Conservation (phyloP, 2,113 vertebrate species). For the Desmodus rotundus region DNA sequence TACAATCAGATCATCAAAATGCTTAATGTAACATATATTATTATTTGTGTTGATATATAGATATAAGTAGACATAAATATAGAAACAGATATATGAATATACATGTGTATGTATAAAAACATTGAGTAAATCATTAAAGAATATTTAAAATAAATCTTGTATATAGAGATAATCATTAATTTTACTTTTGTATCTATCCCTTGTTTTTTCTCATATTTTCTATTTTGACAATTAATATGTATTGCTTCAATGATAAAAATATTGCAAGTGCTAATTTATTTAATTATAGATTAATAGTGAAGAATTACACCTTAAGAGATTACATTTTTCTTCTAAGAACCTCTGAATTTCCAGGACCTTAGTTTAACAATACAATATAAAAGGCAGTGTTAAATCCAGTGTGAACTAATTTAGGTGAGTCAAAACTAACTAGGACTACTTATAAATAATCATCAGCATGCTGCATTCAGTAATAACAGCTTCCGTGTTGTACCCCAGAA, state of each 20-base stretch:
- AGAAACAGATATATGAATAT: not conserved
- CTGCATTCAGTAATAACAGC: not conserved
- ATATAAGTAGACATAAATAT: not conserved
- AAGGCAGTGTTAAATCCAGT: not conserved
- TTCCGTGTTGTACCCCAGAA: accelerated
- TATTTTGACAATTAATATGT: not conserved
- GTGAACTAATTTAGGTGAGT: not conserved
- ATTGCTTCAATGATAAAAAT: not conserved
- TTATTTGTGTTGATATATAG: not conserved
- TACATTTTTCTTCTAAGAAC: not conserved
- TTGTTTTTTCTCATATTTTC: not conserved
- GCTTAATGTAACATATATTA: not conserved
- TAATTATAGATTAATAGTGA: not conserved
- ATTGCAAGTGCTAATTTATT: not conserved
- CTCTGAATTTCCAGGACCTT: not conserved
- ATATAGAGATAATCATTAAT: not conserved
- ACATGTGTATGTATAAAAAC: not conserved
- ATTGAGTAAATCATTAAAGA: not conserved
- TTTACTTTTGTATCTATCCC: not conserved
- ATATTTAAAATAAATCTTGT: not conserved
- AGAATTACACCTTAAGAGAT: not conserved
- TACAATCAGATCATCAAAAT: not conserved
- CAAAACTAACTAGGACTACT: not conserved
- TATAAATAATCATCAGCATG: not conserved
- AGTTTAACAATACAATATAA: not conserved